These are phyloP conservation scores for Opisthograptis luteolata DNA, from an alignment of 2,888 invertebrate genomes.

Conservation along the genomic window DNA sequence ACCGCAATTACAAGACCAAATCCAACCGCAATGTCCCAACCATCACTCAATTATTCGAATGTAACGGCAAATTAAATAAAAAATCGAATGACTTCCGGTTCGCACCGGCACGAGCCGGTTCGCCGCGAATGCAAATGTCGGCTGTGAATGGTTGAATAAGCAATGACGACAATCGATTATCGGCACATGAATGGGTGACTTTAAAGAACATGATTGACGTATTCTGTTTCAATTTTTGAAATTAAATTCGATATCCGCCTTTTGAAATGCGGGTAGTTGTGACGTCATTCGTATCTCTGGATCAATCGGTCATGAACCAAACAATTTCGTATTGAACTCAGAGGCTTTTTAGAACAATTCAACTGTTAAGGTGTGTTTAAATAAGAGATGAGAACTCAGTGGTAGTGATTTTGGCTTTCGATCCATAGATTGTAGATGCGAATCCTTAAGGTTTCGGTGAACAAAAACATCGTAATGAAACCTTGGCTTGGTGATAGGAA, in stretches of 20 bases:
- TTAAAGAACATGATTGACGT: conserved; percentile 29
- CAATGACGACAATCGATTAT: conserved; percentile 31
- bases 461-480: no score
- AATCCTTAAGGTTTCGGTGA: no score
- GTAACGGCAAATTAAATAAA: conserved; percentile 6
- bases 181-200: conserved; percentile 17
- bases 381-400: no score
- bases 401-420: no score
- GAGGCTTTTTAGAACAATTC: no score
- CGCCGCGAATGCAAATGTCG: conserved; percentile 26
- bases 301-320: no score
- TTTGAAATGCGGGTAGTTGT: conserved; percentile 2
- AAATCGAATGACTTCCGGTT: neutral
- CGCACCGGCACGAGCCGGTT: conserved; percentile 11
- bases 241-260: neutral
- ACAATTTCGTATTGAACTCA: neutral
- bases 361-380: no score
- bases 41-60: conserved; percentile 1
- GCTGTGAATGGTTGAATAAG: conserved; percentile 29
- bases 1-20: no score
- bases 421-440: no score
- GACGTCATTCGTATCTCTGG: no score
- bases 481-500: no score
- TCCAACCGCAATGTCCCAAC: neutral
- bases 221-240: conserved; percentile 17